Evolutionary conservation across 2,888 invertebrate species (phyloP), one percentile per base, ranked within the genome.

Genomic region (Eretmocerus hayati): DNA sequence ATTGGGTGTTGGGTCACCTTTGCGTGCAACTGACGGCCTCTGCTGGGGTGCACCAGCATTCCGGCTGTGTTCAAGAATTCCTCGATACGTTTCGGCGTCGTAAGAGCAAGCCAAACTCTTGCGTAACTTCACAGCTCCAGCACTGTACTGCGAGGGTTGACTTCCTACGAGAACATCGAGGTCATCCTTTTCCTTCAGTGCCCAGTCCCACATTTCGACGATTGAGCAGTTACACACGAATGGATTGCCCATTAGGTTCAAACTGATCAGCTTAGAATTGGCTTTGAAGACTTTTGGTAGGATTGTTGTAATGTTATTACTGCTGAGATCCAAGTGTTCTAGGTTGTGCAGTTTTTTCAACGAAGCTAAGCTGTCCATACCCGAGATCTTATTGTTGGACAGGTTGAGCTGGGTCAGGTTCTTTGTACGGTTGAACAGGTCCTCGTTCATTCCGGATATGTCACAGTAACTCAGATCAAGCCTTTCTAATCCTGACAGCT

Each of bases 151-250:
- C 54, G 80, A 78, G 33, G 80, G 79, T 56, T 81, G 81, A 2
- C 84, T 81, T 32, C 84, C 84, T 16, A 83, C 75, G 30, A 85
- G 72, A 22, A 84, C 77, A 51, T 80, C 76, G 38, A 84, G 67
- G 58, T 83, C 79, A 11, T 80, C 80, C 59, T 81, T 81, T 30
- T 77, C 77, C 67, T 81, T 76, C 31, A 79, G 72, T 0, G 84
- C 84, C 85, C 85, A 85, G 58, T 83, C 79, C 85, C 85, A 85
- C 74, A 83, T 78, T 48, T 83, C 81, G 0, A 80, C 80, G 20
- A 85, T 77, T 53, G 80, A 78, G 58, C 85, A 85, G 58, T 83
- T 80, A 60, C 85, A 85, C 47, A 77, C 70, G 72, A 84, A 84
- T 2, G 81, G 84, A 69, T 85, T 85, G 3, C 81, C 81, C 8